Conservation (phyloP, 2,888 invertebrate species). For the Spicauda simplicius region DNA sequence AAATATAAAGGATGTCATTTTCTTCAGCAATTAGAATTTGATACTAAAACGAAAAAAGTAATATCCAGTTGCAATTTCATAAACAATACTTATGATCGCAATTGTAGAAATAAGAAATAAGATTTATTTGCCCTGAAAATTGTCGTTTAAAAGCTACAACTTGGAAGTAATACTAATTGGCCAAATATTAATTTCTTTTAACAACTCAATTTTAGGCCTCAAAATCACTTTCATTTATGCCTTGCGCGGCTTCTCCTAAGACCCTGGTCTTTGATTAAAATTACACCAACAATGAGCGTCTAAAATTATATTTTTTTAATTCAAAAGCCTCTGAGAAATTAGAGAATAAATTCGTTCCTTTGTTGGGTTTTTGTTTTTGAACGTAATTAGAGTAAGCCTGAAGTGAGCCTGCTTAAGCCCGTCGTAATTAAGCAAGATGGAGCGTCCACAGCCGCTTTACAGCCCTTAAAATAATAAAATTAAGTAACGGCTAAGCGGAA, state of each 20-base stretch:
- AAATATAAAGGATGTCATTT: too few species aligned
- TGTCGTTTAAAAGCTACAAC: not conserved
- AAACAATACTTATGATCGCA: not conserved
- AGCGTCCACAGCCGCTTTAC: conserved; percentile 63
- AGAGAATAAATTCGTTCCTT: conserved; percentile 74
- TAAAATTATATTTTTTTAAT: conserved; percentile 60
- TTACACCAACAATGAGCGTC: conserved; percentile 48
- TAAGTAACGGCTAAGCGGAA: conserved; percentile 59
- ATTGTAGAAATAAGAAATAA: not conserved
- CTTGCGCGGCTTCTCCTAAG: conserved; percentile 33
- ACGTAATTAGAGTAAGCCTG: conserved; percentile 76
- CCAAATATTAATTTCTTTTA: conserved; percentile 23
- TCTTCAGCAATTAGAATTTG: too few species aligned
- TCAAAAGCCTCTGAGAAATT: conserved; percentile 68
- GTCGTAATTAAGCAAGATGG: conserved; percentile 78
- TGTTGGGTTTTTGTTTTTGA: conserved; percentile 74
- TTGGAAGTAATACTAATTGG: conserved; percentile 8
- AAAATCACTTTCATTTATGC: conserved; percentile 31
- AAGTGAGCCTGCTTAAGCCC: conserved; percentile 61
- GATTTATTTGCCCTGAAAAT: not conserved
- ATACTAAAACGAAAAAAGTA: too few species aligned
- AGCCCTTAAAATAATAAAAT: conserved; percentile 70
- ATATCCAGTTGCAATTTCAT: not conserved
- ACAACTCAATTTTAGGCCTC: conserved; percentile 24
- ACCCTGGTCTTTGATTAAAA: conserved; percentile 55